Evolutionary conservation across 2,888 invertebrate genomes (phyloP), one percentile per base, ranked within the genome.

Genomic region (Willowsia nigromaculata): DNA sequence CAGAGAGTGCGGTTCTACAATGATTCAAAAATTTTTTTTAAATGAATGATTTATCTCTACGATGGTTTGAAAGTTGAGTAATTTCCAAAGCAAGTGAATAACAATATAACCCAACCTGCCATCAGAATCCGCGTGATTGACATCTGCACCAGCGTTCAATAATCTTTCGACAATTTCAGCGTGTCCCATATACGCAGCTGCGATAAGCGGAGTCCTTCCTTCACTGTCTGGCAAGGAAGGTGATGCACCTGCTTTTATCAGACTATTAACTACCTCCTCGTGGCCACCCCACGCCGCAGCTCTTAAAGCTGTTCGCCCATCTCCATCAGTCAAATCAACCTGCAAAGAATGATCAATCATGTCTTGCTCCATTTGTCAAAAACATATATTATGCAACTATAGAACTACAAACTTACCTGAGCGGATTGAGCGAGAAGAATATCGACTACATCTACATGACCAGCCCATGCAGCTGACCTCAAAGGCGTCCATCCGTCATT

Each of bases 231-330:
- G 96, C 27, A 96, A 95, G 94, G 97, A 97, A 0, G 97, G 96
- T 92, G 95, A 95, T 0, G 97, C 97, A 0, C 97, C 97, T 78
- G 97, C 92, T 84, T 86, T 83, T 9, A 93, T 90, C 76, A 93
- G 87, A 90, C 92, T 92, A 47, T 87, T 85, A 27, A 93, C 92
- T 13, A 93, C 94, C 92, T 97, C 96, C 93, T 97, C 97, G 94
- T 98, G 98, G 0, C 98, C 98, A 53, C 98, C 98, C 98, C 98
- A 98, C 0, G 98, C 98, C 0, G 98, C 98, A 68, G 97, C 97
- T 59, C 98, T 95, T 85, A 99, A 94, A 0, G 98, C 98, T 0
- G 98, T 98, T 76, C 98, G 95, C 91, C 97, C 97, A 93, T 98
- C 98, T 81, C 96, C 96, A 93, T 98, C 98, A 1, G 97, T 97